A percentile compares a stretch with the other conserved stretches of the same genome.
These are phyloP conservation scores for Julus scanicus DNA, from an alignment of 2,888 invertebrate species.

Conservation along the genomic window DNA sequence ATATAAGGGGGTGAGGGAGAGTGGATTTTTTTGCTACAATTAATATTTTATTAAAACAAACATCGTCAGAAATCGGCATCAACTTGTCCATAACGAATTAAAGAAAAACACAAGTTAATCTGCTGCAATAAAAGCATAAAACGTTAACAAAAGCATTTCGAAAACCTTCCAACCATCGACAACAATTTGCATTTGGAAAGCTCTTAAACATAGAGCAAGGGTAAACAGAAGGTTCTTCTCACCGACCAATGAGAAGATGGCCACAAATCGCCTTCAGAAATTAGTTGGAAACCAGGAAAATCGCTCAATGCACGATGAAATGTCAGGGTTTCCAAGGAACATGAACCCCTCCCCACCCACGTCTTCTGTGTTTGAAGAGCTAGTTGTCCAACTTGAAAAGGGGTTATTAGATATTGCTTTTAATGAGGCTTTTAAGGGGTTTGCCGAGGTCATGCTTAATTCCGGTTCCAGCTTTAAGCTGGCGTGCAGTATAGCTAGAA, in stretches of 20 bases:
- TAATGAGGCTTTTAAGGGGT: slow-evolving; percentile 36
- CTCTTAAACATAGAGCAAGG: too few relatives aligned
- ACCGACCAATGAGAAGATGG: neutral
- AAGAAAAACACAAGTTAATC: too few relatives aligned
- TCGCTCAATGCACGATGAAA: neutral
- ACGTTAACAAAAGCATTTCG: too few relatives aligned
- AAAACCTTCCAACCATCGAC: too few relatives aligned
- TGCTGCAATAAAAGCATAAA: too few relatives aligned
- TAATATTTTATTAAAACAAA: too few relatives aligned
- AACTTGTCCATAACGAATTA: too few relatives aligned
- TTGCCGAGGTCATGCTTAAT: neutral
- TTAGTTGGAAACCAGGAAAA: neutral
- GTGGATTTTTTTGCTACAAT: too few relatives aligned
- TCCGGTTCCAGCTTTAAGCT: neutral
- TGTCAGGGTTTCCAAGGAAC: neutral
- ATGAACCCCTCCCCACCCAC: neutral
- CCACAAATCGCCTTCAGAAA: neutral
- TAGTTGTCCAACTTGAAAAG: neutral
- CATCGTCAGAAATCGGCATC: too few relatives aligned
- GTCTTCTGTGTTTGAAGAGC: neutral
- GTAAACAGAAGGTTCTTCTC: neutral
- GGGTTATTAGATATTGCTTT: slow-evolving; percentile 27
- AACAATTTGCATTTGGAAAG: too few relatives aligned
- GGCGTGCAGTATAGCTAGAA: neutral
- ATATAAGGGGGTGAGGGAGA: too few relatives aligned